phyloP scores from a whole-genome alignment of 2,888 invertebrate genomes.

The Hymenopus coronatus region DNA sequence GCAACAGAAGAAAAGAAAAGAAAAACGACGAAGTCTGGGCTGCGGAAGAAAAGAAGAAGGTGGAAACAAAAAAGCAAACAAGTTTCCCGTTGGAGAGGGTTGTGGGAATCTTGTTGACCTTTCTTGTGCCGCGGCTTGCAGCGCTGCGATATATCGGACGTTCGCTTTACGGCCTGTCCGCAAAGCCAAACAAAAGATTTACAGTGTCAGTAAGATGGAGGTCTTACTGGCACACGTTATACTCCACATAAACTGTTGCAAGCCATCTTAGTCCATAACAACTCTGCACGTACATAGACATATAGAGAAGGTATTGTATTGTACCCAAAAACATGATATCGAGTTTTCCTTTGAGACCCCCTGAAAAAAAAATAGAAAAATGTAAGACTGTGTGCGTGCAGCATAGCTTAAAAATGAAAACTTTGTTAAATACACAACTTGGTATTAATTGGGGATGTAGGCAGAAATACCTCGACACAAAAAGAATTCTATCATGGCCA shows the following conservation, averaged over 20 bases:
- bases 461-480: too few species aligned
- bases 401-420: too few species aligned
- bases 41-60: background rate
- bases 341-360: too few species aligned
- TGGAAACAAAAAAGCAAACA: background rate
- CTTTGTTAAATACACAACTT: too few species aligned
- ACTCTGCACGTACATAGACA: too few species aligned
- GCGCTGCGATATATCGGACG: background rate
- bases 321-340: too few species aligned
- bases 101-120: background rate
- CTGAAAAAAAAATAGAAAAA: too few species aligned
- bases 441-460: too few species aligned
- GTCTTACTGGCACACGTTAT: background rate
- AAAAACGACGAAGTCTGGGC: background rate
- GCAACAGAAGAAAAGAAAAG: background rate
- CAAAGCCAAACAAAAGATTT: background rate
- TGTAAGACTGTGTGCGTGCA: too few species aligned
- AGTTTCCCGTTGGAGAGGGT: background rate
- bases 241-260: background rate
- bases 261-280: too few species aligned
- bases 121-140: background rate
- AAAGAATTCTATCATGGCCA: too few species aligned
- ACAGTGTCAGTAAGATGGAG: background rate
- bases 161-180: background rate
- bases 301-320: too few species aligned